These are phyloP conservation scores for rat (Rattus norvegicus) DNA, from an alignment of 2,113 vertebrate species.

Conservation along the genomic window GRCr8 NC_086039.1:128787501-128788000, in stretches of 20 bases:
- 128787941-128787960: too few relatives aligned
- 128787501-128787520: not conserved
- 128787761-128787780: not conserved
- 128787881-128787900: not conserved
- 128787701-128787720: not conserved
- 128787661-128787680: too few relatives aligned
- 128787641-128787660: too few relatives aligned
- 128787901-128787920: too few relatives aligned
- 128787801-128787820: not conserved
- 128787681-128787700: too few relatives aligned
- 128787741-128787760: not conserved
- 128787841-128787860: not conserved
- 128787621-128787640: too few relatives aligned
- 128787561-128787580: too few relatives aligned
- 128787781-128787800: too few relatives aligned
- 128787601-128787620: too few relatives aligned
- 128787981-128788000: not conserved
- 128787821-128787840: not conserved
- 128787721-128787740: not conserved
- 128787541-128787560: not conserved
- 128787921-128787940: too few relatives aligned
- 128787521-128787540: not conserved
- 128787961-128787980: not conserved
- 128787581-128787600: too few relatives aligned
- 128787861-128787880: not conserved